phyloP scores from a whole-genome alignment of 2,113 vertebrate species.

The Piaya cayana region DNA sequence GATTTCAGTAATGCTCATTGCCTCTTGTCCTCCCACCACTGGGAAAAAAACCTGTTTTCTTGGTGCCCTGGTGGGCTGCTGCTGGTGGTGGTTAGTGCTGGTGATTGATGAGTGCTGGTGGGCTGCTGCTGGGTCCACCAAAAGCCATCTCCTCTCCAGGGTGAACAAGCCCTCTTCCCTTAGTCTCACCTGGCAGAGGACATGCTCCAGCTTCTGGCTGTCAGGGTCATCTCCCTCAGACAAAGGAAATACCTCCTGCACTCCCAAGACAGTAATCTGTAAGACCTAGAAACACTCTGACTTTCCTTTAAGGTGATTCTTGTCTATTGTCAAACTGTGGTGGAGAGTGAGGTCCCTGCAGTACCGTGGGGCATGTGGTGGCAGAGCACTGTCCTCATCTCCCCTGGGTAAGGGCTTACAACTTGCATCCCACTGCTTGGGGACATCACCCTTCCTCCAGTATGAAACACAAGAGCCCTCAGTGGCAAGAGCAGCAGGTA shows the following conservation, averaged over 20 bases:
- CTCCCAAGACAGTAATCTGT: background rate
- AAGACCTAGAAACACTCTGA: background rate
- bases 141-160: background rate
- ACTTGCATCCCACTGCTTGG: too few species aligned
- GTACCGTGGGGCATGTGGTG: rapidly evolving
- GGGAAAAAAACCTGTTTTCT: background rate
- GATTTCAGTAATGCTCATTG: background rate
- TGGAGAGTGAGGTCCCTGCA: background rate
- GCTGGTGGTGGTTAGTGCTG: too few species aligned
- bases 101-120: background rate
- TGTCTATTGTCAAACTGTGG: rapidly evolving
- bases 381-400: background rate
- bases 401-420: background rate
- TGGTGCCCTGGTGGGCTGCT: background rate
- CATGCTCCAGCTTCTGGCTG: background rate
- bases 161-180: background rate
- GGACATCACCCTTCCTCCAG: background rate
- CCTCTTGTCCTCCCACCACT: background rate
- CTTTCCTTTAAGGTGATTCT: background rate
- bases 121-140: background rate
- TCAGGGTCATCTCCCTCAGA: background rate
- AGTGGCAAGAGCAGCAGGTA: too few species aligned
- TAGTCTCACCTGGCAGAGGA: background rate
- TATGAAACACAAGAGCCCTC: background rate
- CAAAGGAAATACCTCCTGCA: background rate